Evolutionary conservation across 2,888 invertebrate species (phyloP), one percentile per base, ranked within the genome.

Genomic region (Apodemia duryi): DNA sequence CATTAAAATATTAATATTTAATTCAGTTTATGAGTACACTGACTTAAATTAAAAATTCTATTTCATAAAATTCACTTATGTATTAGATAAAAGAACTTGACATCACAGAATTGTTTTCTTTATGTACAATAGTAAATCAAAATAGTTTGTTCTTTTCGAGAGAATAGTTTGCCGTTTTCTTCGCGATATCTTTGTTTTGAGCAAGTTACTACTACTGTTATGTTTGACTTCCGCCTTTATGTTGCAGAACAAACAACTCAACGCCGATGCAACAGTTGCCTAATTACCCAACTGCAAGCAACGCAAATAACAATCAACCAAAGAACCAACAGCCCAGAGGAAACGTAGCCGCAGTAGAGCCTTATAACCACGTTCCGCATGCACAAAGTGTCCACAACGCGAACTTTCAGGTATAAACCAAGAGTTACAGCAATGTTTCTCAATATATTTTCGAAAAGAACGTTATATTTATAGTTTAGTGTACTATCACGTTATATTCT

Each of bases 301-400:
- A 77, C 66, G 82, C 79, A 70, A 82, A 79, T 66, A 85, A 77
- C 72, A 85, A 78, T 76, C 91, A 89, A 86, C 90, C 86, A 85
- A 89, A 88, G 87, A 88, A 85, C 77, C 92, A 86, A 77, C 93
- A 93, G 73, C 91, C 95, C 7, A 92, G 96, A 63, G 96, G 96
- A 65, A 97, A 97, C 85, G 95, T 97, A 68, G 97, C 97, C 28
- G 97, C 97, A 61, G 96, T 97, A 51, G 97, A 97, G 81, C 97
- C 97, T 4, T 97, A 96, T 82, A 96, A 97, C 77, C 97, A 97
- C 77, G 95, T 97, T 76, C 97, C 97, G 65, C 94, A 94, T 70
- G 92, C 94, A 51, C 93, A 92, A 70, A 93, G 93, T 71, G 82
- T 91, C 70, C 89, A 91, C 74, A 91, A 86, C 71, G 79, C 83